Conservation (phyloP, 2,888 invertebrate genomes). For the Hypolimnas misippus region DNA sequence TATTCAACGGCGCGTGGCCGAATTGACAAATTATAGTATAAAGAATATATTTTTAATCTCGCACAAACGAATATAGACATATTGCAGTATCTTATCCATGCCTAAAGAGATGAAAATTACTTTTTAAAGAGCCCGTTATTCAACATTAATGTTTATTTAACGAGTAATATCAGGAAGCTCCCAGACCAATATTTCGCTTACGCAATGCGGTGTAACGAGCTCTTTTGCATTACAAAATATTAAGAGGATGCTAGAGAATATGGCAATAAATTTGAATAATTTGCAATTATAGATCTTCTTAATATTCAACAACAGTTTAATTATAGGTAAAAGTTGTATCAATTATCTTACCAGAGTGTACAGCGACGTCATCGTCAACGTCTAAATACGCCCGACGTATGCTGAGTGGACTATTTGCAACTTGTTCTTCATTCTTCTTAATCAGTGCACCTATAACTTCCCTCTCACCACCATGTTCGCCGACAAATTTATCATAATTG, state of each 20-base stretch:
- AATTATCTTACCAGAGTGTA: constrained; percentile 87
- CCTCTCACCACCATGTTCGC: constrained; percentile 69
- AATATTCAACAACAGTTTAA: not conserved
- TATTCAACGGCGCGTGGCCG: no score
- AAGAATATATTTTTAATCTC: no score
- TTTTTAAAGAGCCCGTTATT: constrained; percentile 2
- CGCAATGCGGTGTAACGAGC: constrained; percentile 42
- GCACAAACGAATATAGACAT: no score
- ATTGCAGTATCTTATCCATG: no score
- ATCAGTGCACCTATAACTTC: constrained; percentile 77
- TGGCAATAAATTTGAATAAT: constrained; percentile 17
- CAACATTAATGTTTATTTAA: constrained; percentile 43
- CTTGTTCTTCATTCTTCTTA: constrained; percentile 73
- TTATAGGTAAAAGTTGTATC: not conserved
- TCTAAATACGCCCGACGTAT: constrained; percentile 78
- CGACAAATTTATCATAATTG: constrained; percentile 71
- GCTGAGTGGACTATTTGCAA: constrained; percentile 75
- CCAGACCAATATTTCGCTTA: constrained; percentile 35
- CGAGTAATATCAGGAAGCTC: constrained; percentile 37
- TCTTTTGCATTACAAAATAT: constrained; percentile 36
- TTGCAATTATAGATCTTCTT: constrained; percentile 4
- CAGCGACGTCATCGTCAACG: constrained; percentile 87
- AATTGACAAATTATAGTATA: no score
- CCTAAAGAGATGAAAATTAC: not conserved
- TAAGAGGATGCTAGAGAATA: constrained; percentile 20